Evolutionary conservation across 2,797 vertebrate genomes (phyloP), one percentile per base, ranked within the genome.

Genomic region (Hippoglossus hippoglossus): DNA sequence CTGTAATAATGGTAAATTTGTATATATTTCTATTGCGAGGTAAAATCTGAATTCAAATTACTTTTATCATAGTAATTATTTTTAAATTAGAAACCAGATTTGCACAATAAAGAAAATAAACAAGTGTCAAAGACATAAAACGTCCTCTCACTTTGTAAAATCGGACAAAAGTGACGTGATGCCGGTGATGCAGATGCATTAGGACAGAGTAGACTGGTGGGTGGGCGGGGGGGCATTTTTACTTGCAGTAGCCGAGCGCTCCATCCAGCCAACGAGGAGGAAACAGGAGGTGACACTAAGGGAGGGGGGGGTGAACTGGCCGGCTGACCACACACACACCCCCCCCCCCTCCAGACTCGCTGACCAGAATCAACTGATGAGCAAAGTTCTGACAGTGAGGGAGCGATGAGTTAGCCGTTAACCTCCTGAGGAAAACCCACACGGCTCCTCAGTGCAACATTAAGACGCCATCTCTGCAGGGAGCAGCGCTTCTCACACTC

Each of bases 271-370:
- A 71, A 2, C 4, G 68, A 64, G 58, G 63, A 80, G 63, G 59
- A 82, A 75, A 87, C 63, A 19, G 46, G 79, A 85, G 39, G 75
- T 51, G 86, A 88, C 84, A 88, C 63, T 0, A n/a, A 59, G 61
- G 46, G 52, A 9, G 18, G n/a, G 54, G 59, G 47, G 3, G 75
- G 63, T 28, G 53, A 3, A 34, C 31, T 34, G 71, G 77, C 76
- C 46, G 8, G 73, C 53, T 81, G 81, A 73, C 80, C 83, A 64
- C 68, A 44, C 26, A 19, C 22, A 49, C 52, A 65, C 60, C 55
- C 63, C 53, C 57, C 41, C 34, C 28, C 67, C 54, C 41, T 56
- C 28, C 54, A 81, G 60, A 74, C 64, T 50, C 15, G 22, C 58
- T 75, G 75, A 75, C 73, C 75, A 77, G 47, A 75, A 62, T 64